Conservation (phyloP, 2,797 vertebrate species). For the Okamejei kenojei region DNA sequence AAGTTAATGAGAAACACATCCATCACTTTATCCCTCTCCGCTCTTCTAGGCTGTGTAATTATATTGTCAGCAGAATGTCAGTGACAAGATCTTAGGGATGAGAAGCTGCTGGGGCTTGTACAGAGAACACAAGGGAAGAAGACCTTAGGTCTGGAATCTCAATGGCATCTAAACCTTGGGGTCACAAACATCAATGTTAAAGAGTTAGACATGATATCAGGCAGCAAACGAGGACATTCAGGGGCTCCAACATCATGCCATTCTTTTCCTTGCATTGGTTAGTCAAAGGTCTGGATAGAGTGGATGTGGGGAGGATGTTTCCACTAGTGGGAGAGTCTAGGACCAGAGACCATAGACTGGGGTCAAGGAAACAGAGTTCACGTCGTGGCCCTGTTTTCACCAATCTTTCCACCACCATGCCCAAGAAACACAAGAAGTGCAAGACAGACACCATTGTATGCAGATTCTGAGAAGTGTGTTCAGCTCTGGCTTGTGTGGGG, state of each 20-base stretch:
- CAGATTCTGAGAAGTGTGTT: no score
- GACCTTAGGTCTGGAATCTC: neutral
- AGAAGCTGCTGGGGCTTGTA: neutral
- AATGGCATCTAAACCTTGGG: neutral
- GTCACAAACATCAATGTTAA: neutral
- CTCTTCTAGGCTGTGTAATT: neutral
- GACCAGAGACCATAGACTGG: no score
- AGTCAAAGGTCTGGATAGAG: no score
- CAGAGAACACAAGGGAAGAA: neutral
- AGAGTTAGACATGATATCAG: no score
- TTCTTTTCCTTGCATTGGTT: neutral
- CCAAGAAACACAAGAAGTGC: no score
- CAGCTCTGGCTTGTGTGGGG: no score
- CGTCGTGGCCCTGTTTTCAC: no score
- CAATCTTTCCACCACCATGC: no score
- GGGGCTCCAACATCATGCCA: neutral
- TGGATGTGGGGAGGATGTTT: no score
- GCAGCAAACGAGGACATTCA: neutral
- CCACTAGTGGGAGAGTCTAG: no score
- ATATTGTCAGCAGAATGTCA: neutral
- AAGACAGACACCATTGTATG: no score
- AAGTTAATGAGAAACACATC: neutral
- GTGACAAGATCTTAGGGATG: neutral
- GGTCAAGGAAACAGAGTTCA: no score
- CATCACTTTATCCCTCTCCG: neutral